A percentile compares a stretch with the other conserved stretches of the same genome.
Evolutionary conservation across 2,888 invertebrate species (phyloP).

Genomic region (Tholera decimalis): DNA sequence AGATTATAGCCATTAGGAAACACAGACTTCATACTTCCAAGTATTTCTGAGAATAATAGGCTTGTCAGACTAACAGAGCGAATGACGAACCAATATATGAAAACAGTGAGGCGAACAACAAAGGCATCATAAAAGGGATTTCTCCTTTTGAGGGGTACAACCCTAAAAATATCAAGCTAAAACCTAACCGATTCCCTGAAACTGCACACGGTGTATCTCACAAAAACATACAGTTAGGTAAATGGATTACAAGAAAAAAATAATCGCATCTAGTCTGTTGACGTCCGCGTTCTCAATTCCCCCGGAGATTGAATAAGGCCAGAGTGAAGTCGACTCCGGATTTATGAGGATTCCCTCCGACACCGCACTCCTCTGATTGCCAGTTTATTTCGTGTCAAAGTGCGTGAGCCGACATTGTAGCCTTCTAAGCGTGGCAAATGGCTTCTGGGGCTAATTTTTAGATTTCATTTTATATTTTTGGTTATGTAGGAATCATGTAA

Average conservation of each 20-base stretch:
- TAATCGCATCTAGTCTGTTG: constrained; percentile 65
- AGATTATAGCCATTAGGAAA: no score
- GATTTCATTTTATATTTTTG: constrained; percentile 26
- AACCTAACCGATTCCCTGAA: neutral
- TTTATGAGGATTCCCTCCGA: constrained; percentile 88
- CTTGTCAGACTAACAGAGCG: no score
- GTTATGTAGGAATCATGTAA: neutral
- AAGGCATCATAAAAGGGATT: no score
- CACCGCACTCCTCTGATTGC: constrained; percentile 87
- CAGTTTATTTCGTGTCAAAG: constrained; percentile 88
- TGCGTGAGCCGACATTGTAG: constrained; percentile 76
- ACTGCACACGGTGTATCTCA: neutral
- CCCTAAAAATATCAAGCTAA: neutral
- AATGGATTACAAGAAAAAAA: neutral
- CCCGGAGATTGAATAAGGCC: constrained; percentile 89
- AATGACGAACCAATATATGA: no score
- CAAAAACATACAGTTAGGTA: neutral
- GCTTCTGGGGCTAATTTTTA: constrained; percentile 44
- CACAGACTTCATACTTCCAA: no score
- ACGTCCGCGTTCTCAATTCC: constrained; percentile 67
- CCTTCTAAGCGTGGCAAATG: constrained; percentile 46
- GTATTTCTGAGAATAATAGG: no score
- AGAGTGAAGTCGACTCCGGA: constrained; percentile 84
- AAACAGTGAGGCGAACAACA: no score
- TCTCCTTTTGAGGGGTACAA: no score